These are phyloP conservation scores for Xiphophorus hellerii DNA, from an alignment of 2,113 vertebrate genomes.

Conservation along the genomic window DNA sequence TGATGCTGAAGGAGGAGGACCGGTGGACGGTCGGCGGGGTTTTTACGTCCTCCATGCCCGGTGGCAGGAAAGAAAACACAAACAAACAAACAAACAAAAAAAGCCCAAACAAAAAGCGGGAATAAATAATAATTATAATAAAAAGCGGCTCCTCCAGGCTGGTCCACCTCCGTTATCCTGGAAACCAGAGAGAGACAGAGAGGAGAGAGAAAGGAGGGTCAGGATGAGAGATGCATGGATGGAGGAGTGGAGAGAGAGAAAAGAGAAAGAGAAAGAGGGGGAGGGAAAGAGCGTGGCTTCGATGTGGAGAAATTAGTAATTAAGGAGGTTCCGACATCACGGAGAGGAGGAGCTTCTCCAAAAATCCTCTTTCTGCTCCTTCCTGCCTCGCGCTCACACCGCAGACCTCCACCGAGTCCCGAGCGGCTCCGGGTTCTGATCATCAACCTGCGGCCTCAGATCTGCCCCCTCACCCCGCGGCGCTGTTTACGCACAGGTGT, in stretches of 20 bases:
- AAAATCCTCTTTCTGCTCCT: constrained; percentile 47
- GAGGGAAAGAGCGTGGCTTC: constrained; percentile 45
- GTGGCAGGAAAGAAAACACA: constrained; percentile 21
- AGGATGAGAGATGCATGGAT: constrained; percentile 66
- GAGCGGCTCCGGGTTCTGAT: neutral
- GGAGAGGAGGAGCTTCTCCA: constrained; percentile 67
- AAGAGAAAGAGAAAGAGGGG: constrained; percentile 24
- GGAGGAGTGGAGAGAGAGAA: constrained; percentile 60
- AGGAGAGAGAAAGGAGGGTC: constrained; percentile 55
- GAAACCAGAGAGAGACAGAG: constrained; percentile 55
- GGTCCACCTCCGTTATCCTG: constrained; percentile 58
- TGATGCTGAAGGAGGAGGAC: constrained; percentile 84
- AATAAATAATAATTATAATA: constrained; percentile 51
- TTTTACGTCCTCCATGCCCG: constrained; percentile 79
- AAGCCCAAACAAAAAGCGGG: constrained; percentile 7
- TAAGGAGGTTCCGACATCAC: constrained; percentile 77
- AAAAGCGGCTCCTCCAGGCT: constrained; percentile 42
- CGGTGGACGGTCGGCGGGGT: constrained; percentile 76
- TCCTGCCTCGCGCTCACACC: constrained; percentile 7
- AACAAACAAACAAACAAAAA: neutral
- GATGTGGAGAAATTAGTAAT: constrained; percentile 76
- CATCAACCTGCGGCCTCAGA: neutral
- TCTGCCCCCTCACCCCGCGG: constrained; percentile 11
- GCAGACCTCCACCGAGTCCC: constrained; percentile 26
- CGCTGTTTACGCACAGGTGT: constrained; percentile 34